These are phyloP conservation scores for Picathartes gymnocephalus DNA, from an alignment of 2,113 vertebrate species.

Conservation along the genomic window DNA sequence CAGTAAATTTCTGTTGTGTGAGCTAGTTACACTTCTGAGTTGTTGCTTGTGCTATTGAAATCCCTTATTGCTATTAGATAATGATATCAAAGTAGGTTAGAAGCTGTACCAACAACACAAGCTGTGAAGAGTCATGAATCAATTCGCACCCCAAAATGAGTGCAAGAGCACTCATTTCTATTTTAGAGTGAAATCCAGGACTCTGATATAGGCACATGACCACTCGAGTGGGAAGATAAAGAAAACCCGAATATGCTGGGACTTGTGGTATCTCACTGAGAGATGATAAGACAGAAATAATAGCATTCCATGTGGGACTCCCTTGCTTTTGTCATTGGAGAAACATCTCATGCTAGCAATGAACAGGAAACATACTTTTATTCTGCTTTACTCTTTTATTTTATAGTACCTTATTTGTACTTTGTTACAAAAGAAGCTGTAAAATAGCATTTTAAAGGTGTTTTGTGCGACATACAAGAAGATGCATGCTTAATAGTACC, in stretches of 20 bases:
- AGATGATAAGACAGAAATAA: neutral
- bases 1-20: neutral
- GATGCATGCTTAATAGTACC: neutral
- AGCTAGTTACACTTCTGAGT: neutral
- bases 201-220: neutral
- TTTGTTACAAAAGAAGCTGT: neutral
- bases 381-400: neutral
- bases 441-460: neutral
- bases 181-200: neutral
- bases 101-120: neutral
- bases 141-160: conserved; percentile 3
- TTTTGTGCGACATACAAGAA: neutral
- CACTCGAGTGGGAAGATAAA: neutral
- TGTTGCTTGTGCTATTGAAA: neutral
- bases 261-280: neutral
- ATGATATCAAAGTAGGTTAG: neutral
- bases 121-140: neutral
- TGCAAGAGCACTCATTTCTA: neutral
- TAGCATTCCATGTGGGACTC: neutral
- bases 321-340: neutral
- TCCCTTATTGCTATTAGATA: neutral
- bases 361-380: neutral
- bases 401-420: neutral
- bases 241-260: neutral
- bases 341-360: neutral